Conservation (phyloP, 2,888 invertebrate genomes). For the Oxystoma pomonae region DNA sequence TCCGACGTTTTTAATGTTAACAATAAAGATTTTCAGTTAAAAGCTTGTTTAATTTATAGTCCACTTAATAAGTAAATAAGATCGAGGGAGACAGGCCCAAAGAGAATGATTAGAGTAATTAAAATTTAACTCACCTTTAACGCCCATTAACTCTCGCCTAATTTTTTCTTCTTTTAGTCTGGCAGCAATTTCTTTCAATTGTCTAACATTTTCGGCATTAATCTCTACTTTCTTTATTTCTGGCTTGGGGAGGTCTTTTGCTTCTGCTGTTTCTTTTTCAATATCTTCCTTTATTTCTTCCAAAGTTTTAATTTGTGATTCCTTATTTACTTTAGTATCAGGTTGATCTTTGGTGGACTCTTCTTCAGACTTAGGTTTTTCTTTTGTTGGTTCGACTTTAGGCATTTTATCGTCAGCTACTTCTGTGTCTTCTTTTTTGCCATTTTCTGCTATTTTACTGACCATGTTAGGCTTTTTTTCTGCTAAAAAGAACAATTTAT, state of each 20-base stretch:
- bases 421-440: conserved; percentile 2
- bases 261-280: conserved; percentile 49
- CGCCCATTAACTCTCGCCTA: not conserved
- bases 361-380: conserved; percentile 8
- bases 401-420: conserved; percentile 2
- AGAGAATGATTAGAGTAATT: too few relatives aligned
- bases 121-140: not conserved
- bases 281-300: conserved; percentile 42
- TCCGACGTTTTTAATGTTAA: too few relatives aligned
- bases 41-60: too few relatives aligned
- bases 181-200: conserved; percentile 49
- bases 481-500: too few relatives aligned
- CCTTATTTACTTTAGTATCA: too few relatives aligned
- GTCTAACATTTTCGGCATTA: conserved; percentile 32
- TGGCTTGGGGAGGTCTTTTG: too few relatives aligned
- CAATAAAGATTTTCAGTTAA: too few relatives aligned
- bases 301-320: conserved; percentile 27
- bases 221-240: too few relatives aligned
- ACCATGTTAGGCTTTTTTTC: not conserved
- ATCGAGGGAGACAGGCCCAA: too few relatives aligned
- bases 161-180: conserved; percentile 43
- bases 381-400: not conserved
- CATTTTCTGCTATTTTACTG: not conserved
- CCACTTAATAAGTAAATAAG: too few relatives aligned
- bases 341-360: not conserved